These are phyloP conservation scores for Lucilia cuprina DNA, from an alignment of 1,140 invertebrate genomes.

Conservation along the genomic window DNA sequence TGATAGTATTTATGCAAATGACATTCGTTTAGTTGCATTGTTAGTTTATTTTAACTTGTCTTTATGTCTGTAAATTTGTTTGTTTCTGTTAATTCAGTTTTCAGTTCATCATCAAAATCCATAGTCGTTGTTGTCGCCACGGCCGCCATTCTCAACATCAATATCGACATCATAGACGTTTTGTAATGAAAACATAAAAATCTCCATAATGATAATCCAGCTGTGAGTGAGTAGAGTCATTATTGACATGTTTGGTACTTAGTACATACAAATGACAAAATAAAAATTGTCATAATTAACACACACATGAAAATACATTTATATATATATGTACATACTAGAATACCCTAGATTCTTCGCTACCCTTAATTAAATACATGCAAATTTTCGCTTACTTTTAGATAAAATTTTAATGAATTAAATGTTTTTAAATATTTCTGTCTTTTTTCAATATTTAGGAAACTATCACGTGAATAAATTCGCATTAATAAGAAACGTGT, in stretches of 20 bases:
- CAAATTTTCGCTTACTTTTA: no score
- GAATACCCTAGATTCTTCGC: no score
- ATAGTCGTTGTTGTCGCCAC: not conserved
- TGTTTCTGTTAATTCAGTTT: constrained; percentile 24
- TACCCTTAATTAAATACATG: no score
- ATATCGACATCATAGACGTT: not conserved
- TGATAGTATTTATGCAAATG: constrained; percentile 25
- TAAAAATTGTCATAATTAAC: not conserved
- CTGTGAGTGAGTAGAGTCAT: constrained; percentile 20
- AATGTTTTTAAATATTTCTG: no score
- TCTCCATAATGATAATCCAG: constrained; percentile 20
- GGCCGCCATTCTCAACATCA: not conserved
- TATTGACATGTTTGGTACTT: constrained; percentile 2
- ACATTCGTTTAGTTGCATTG: constrained; percentile 29
- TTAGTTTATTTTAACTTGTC: not conserved
- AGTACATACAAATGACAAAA: not conserved
- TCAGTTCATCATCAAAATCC: constrained; percentile 7
- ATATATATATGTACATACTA: no score
- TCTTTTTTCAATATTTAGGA: no score
- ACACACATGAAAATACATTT: no score
- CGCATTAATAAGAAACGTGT: no score
- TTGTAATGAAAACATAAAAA: constrained; percentile 35
- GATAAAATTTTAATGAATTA: no score
- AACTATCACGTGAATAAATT: no score
- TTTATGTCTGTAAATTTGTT: not conserved